Base-by-base conservation (phyloP, 2,797 vertebrate genomes). In the Sparidentex hasta region DNA sequence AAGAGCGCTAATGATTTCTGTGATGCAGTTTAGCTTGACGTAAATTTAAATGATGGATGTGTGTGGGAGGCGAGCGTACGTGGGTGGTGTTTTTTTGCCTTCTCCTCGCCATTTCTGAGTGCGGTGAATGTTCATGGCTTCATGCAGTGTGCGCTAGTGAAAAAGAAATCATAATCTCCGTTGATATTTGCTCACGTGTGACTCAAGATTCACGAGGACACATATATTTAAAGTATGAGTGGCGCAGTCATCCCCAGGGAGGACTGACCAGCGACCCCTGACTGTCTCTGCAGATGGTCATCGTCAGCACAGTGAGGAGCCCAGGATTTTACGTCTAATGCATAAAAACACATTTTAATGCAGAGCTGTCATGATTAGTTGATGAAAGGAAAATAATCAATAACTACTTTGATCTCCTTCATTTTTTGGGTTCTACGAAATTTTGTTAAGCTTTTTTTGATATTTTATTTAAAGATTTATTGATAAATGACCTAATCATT, bases 21-120 rank as follows among this genome's bases (percentile, higher is more conserved):
- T 65, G 55, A 66, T 76, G 76, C 78, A n/a, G 73, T 65, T 82
- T 47, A 65, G 76, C 81, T 78, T 80, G 76, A 84, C 52, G 67
- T 86, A 77, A 68, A 87, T 90, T 81, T 76, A 78, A 90, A 85
- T 88, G 80, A 87, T 81, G 83, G 51, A 65, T 81, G 76, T 71
- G 76, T 85, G 90, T 85, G 78, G 83, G 90, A 76, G 81, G 81
- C 38, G 57, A 73, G 47, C 70, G 61, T 77, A 70, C 52, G 89
- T 93, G 84, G 89, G 91, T 75, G 87, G 79, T 86, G 80, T 80
- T 81, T 87, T 81, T 87, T 79, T 89, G 69, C 82, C 58, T 86
- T 90, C 69, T 82, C 80, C 50, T 77, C 48, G 12, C 70, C 76
- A 21, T 79, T 68, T 76, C 54, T 75, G 65, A 84, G 82, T 78